A percentile compares a stretch with the other conserved stretches of the same genome.
These are phyloP conservation scores for Harpalus rubripes DNA, from an alignment of 2,888 invertebrate species.

Conservation along the genomic window DNA sequence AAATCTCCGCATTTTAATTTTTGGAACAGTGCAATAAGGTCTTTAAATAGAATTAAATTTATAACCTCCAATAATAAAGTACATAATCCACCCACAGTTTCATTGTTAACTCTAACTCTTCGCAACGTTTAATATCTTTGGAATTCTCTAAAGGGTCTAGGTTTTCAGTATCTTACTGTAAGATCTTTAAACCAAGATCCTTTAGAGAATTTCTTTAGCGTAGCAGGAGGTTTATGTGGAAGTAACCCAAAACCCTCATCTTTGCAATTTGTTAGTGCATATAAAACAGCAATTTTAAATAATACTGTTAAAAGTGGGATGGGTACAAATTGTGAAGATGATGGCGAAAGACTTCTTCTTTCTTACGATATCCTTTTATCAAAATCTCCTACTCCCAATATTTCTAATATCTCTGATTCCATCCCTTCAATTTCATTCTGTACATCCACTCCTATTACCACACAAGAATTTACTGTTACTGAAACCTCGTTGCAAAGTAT, in stretches of 20 bases:
- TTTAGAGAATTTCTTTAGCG: no score
- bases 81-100: no score
- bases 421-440: no score
- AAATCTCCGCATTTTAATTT: not conserved
- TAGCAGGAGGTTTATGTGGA: no score
- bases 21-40: not conserved
- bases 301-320: not conserved
- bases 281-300: conserved; percentile 20
- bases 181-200: conserved; percentile 30
- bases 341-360: not conserved
- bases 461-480: no score
- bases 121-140: not conserved
- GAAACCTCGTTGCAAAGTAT: no score
- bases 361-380: no score
- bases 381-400: no score
- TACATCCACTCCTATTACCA: no score
- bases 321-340: conserved; percentile 27
- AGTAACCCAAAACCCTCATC: not conserved
- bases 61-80: no score
- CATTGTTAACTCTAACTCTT: not conserved
- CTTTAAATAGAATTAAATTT: no score
- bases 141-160: not conserved
- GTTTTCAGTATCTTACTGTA: conserved; percentile 1
- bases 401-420: no score
- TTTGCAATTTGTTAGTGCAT: not conserved